Evolutionary conservation across 1,140 invertebrate genomes (phyloP).

Genomic region (Leptinotarsa defecta): DNA sequence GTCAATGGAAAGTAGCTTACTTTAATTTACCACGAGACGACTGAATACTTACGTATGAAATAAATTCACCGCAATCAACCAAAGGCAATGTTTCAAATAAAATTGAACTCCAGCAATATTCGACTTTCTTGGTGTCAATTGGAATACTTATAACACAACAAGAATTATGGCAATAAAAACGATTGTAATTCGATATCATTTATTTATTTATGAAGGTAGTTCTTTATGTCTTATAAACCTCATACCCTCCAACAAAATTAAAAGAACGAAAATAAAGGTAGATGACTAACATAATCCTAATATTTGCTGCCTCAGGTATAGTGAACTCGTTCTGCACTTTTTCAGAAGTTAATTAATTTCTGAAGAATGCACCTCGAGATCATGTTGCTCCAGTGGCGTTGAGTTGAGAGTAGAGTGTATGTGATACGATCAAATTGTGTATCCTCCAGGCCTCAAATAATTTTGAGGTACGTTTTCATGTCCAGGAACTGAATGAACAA

Average conservation of each 20-base stretch:
- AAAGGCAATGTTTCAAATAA: too few species aligned
- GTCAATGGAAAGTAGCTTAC: too few species aligned
- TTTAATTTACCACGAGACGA: too few species aligned
- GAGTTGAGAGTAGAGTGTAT: conserved; percentile 14
- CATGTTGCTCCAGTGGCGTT: conserved; percentile 20
- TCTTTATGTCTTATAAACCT: background rate
- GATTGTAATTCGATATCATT: background rate
- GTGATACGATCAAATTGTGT: background rate
- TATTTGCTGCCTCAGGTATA: conserved; percentile 14
- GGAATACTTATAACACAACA: background rate
- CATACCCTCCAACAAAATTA: background rate
- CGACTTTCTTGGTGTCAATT: too few species aligned
- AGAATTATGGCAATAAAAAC: background rate
- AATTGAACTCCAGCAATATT: too few species aligned
- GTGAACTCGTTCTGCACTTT: conserved; percentile 20
- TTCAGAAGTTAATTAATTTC: conserved; percentile 10
- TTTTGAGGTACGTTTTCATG: too few species aligned
- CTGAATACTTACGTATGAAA: too few species aligned
- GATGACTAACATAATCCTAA: conserved; percentile 17
- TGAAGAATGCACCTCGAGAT: conserved; percentile 24
- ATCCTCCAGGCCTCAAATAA: too few species aligned
- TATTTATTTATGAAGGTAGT: background rate
- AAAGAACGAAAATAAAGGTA: conserved; percentile 3
- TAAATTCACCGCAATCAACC: too few species aligned
- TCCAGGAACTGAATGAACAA: too few species aligned